phyloP scores from a whole-genome alignment of 2,797 vertebrate species.

The Ctenochaetus hawaiiensis region DNA sequence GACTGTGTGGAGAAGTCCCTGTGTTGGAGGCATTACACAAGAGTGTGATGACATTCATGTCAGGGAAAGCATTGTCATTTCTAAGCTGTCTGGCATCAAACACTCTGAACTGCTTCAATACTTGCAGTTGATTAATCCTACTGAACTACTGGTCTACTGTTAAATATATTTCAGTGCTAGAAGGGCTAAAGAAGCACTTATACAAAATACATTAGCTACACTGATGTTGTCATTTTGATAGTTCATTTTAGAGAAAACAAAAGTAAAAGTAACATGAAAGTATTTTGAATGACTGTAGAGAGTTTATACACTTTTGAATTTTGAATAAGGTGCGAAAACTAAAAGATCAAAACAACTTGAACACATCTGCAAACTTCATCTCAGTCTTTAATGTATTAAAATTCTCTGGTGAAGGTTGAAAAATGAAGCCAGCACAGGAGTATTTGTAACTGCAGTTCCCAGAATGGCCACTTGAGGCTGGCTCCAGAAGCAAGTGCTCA shows the following conservation, averaged over 20 bases:
- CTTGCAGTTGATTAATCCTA: conserved; percentile 2
- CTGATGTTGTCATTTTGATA: background rate
- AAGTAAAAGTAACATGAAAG: background rate
- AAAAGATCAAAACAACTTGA: background rate
- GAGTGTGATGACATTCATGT: conserved; percentile 12
- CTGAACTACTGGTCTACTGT: background rate
- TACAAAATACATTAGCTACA: background rate
- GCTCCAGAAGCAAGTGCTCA: too few relatives aligned
- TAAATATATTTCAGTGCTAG: background rate
- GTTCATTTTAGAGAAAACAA: background rate
- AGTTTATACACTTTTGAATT: background rate
- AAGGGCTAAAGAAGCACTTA: background rate
- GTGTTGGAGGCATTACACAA: conserved; percentile 30
- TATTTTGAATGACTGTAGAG: background rate
- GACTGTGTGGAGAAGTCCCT: conserved; percentile 18
- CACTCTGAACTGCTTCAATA: background rate
- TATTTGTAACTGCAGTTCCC: too few relatives aligned
- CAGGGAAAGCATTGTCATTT: conserved; percentile 25
- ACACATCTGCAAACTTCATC: background rate
- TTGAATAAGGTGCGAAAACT: conserved; percentile 1
- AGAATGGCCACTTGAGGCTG: too few relatives aligned
- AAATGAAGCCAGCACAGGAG: too few relatives aligned
- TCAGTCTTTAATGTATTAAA: background rate
- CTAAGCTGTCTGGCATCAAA: conserved; percentile 15
- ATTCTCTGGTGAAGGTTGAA: background rate